phyloP scores from a whole-genome alignment of 2,113 vertebrate species.

The Benitochromis conjunctus region DNA sequence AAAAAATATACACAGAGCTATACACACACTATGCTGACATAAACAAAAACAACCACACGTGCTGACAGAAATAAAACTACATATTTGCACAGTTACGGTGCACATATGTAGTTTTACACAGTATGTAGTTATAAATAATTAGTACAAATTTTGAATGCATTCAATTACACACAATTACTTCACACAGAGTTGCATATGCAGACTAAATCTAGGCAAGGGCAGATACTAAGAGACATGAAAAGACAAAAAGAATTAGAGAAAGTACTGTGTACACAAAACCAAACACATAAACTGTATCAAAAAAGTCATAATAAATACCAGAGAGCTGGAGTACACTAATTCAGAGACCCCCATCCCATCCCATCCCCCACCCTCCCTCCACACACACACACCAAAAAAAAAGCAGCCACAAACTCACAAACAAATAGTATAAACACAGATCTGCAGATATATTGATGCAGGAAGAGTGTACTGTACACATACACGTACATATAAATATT shows the following conservation, averaged over 20 bases:
- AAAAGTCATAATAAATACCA: not conserved
- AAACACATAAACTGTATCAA: not conserved
- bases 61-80: not conserved
- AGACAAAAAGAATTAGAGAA: not conserved
- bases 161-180: not conserved
- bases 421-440: not conserved
- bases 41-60: not conserved
- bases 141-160: not conserved
- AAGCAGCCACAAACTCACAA: not conserved
- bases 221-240: not conserved
- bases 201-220: not conserved
- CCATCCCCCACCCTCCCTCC: not conserved
- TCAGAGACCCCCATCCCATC: not conserved
- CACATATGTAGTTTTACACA: not conserved
- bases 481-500: not conserved
- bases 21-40: not conserved
- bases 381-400: not conserved
- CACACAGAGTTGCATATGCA: not conserved
- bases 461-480: not conserved
- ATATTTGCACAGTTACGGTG: not conserved
- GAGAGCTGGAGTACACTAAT: not conserved
- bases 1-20: not conserved
- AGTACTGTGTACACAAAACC: not conserved
- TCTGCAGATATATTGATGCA: not conserved
- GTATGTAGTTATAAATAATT: not conserved